Evolutionary conservation across 1,140 invertebrate genomes (phyloP), one percentile per base, ranked within the genome.

Genomic region (Drosophila azteca): DNA sequence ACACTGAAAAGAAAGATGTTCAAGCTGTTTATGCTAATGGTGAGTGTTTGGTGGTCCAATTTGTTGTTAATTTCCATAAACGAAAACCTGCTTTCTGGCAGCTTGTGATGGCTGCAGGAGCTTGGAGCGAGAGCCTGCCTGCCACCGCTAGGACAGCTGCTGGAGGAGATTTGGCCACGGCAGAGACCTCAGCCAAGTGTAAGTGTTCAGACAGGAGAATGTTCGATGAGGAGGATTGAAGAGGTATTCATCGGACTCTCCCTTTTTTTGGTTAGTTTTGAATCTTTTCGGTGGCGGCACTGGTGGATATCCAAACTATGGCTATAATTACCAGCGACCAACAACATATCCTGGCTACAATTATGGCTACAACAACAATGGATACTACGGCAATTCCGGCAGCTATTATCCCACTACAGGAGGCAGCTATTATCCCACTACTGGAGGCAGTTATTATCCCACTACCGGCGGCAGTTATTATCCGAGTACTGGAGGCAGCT

Each of bases 181-280:
- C 83, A 6, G 84, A 79, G 50, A 88, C 83, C 17, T 89, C 84
- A n/a, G 83, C 84, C 45, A 88, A 88, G 44, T 68, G 83, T 88
- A 55, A 88, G 79, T 74, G 53, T 8, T 11, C 9, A 3, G 11
- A 11, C 0, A 9, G 9, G 35, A 9, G 11, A 22, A 31, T 6
- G 26, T 44, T 3, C 31, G 1, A 4, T 35, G 31, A 0, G 17
- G 59, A 39, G 9, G 6, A 15, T 22, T 13, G 0, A 17, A n/a
- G 6, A 59, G 13, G 17, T 59, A 2, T 11, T 13, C 5, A 8
- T 35, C 13, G 3, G 11, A 2, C 20, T 3, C 17, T 44, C 17
- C 6, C 22, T 11, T 57, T 1, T 31, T 54, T 11, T 9, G 26
- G n/a, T 11, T 20, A 90, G 89, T 90, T 44, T 44, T 90, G 3